phyloP scores from a whole-genome alignment of 2,797 vertebrate species.

The Hydrocynus forskahlii region DNA sequence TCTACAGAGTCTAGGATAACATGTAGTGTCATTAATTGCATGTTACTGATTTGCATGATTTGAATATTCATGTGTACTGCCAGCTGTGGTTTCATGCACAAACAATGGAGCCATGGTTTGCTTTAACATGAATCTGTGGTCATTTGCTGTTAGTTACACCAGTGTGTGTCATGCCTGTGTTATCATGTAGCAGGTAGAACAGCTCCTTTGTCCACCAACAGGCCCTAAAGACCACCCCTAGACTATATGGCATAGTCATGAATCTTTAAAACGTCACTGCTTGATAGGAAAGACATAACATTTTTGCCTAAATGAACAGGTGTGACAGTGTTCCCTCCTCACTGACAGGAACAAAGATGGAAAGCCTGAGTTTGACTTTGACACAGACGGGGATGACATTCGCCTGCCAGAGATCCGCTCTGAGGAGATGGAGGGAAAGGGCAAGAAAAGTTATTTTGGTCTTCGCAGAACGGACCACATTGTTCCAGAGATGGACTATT shows the following conservation, averaged over 20 bases:
- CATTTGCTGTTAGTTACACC: not conserved
- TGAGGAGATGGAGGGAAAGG: constrained; percentile 69
- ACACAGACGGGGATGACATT: constrained; percentile 76
- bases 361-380: constrained; percentile 85
- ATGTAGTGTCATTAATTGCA: not conserved
- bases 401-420: constrained; percentile 77
- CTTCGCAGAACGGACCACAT: constrained; percentile 67
- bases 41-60: not conserved
- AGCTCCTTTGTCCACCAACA: no score
- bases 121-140: not conserved
- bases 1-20: no score
- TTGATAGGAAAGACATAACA: not conserved
- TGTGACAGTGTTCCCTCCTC: constrained; percentile 7
- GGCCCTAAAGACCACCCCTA: not conserved
- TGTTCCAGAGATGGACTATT: constrained; percentile 81
- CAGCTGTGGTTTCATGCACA: not conserved
- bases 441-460: constrained; percentile 61
- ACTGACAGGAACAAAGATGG: constrained; percentile 80
- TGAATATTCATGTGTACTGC: not conserved
- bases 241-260: not conserved
- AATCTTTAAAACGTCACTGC: not conserved
- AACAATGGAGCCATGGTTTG: not conserved
- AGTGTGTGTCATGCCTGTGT: no score
- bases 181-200: no score
- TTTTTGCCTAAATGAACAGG: not conserved